Evolutionary conservation across 2,113 vertebrate species (phyloP).

Genomic region (Crotalus viridis): DNA sequence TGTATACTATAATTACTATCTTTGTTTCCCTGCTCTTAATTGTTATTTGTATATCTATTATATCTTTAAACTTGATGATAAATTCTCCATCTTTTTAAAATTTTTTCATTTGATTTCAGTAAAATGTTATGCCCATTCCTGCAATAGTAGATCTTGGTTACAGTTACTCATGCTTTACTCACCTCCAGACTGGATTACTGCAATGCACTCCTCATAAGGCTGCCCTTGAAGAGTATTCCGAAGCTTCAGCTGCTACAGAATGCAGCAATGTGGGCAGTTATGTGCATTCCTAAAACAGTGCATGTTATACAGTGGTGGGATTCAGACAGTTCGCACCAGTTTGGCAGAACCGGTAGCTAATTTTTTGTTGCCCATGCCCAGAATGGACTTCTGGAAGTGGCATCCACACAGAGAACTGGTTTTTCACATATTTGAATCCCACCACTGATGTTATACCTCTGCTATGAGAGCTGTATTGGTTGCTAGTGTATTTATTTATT

Average conservation of each 20-base stretch:
- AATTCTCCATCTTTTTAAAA: neutral
- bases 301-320: neutral
- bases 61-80: neutral
- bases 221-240: neutral
- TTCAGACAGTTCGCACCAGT: too few species aligned
- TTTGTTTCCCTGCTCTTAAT: neutral
- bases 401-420: too few species aligned
- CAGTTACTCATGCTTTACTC: neutral
- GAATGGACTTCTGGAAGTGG: too few species aligned
- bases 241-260: neutral
- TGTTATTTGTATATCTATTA: neutral
- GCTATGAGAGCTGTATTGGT: neutral
- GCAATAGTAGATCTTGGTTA: neutral
- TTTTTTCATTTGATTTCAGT: neutral
- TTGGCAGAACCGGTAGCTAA: too few species aligned
- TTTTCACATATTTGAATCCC: too few species aligned
- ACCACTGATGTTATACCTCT: neutral
- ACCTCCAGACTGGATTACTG: neutral
- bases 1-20: neutral
- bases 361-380: too few species aligned
- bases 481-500: neutral
- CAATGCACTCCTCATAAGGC: neutral
- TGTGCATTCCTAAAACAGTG: neutral
- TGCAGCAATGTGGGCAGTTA: neutral
- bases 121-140: neutral